phyloP scores from a whole-genome alignment of 2,113 vertebrate species.

The Neogobius melanostomus region DNA sequence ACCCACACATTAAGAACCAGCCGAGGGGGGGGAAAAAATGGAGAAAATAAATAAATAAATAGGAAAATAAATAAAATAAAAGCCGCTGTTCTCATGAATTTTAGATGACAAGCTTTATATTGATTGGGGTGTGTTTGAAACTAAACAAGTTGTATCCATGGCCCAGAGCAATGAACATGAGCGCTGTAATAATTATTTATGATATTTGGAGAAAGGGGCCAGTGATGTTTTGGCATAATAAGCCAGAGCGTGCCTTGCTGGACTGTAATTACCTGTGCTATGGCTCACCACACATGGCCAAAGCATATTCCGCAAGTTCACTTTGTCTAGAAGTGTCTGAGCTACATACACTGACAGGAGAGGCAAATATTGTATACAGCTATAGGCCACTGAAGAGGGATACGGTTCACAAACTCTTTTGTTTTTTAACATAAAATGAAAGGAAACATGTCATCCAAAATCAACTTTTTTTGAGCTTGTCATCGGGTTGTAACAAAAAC shows the following conservation, averaged over 20 bases:
- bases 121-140: conserved; percentile 77
- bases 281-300: conserved; percentile 38
- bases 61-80: conserved; percentile 71
- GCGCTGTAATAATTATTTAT: conserved; percentile 77
- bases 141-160: conserved; percentile 81
- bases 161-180: conserved; percentile 72
- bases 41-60: conserved; percentile 61
- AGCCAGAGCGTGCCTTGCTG: conserved; percentile 42
- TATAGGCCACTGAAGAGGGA: too few species aligned
- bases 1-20: conserved; percentile 19
- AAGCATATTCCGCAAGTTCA: conserved; percentile 29
- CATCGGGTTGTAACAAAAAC: too few species aligned
- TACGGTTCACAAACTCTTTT: too few species aligned
- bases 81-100: conserved; percentile 77
- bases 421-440: too few species aligned
- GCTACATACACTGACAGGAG: not conserved
- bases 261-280: conserved; percentile 61
- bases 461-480: too few species aligned
- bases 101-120: conserved; percentile 77
- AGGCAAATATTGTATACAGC: not conserved
- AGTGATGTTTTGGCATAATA: conserved; percentile 67
- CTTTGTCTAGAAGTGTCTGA: conserved; percentile 5
- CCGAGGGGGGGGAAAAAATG: conserved; percentile 31
- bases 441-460: too few species aligned
- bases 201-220: conserved; percentile 71